Conservation (phyloP, 2,113 vertebrate genomes). For the Vulpes ferrilata region DNA sequence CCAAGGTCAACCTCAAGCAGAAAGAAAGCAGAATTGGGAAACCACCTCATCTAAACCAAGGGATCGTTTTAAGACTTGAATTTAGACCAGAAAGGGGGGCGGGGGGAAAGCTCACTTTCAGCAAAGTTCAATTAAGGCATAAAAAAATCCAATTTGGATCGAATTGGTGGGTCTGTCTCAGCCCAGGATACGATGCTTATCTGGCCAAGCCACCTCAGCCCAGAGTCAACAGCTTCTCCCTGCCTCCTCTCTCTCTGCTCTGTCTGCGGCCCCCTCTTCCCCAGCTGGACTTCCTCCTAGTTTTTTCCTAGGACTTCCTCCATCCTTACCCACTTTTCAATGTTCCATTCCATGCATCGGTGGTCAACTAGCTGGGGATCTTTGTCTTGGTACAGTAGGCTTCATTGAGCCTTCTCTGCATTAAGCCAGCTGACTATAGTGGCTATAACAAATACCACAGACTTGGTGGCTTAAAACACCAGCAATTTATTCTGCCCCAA, state of each 20-base stretch:
- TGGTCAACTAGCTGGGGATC: background rate
- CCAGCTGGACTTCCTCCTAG: background rate
- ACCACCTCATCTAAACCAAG: background rate
- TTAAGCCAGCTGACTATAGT: background rate
- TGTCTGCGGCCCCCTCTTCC: background rate
- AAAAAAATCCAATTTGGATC: constrained; percentile 46
- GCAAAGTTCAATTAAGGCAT: constrained; percentile 64
- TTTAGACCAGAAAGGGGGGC: constrained; percentile 26
- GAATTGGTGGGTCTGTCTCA: background rate
- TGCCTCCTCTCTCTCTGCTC: background rate
- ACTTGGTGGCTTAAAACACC: background rate
- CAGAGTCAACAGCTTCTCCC: background rate
- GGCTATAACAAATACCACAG: background rate
- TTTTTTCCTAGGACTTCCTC: background rate
- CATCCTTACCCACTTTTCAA: background rate
- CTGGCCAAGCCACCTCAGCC: background rate
- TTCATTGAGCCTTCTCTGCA: background rate
- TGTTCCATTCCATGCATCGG: background rate
- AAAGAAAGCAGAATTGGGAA: constrained; percentile 25
- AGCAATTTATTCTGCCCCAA: background rate
- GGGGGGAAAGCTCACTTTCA: constrained; percentile 39
- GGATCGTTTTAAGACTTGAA: constrained; percentile 3
- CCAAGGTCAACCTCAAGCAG: background rate
- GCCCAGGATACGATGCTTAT: background rate
- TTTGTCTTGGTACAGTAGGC: background rate